Conservation (phyloP, 2,797 vertebrate species). For the Siniperca scherzeri region DNA sequence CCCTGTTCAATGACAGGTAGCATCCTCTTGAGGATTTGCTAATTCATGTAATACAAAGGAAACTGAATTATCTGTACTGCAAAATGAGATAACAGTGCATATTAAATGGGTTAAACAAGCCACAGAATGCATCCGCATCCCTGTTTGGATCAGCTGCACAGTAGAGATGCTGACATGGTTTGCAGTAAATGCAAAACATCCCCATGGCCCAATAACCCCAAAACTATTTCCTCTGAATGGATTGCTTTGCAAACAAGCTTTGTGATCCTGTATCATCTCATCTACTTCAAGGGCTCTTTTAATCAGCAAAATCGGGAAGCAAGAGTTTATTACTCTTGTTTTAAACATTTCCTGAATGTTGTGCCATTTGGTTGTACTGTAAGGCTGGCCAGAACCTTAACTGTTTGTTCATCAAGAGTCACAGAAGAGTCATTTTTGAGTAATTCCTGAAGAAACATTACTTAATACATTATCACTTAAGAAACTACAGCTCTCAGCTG, state of each 20-base stretch:
- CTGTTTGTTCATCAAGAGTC: background rate
- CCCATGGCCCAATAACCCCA: constrained; percentile 68
- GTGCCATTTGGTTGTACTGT: constrained; percentile 9
- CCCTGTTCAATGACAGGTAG: constrained; percentile 22
- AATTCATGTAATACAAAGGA: constrained; percentile 22
- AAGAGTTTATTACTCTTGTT: constrained; percentile 5
- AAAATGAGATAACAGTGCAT: constrained; percentile 31
- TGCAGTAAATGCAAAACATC: constrained; percentile 66
- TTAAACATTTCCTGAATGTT: constrained; percentile 8
- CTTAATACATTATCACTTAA: background rate
- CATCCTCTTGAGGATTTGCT: constrained; percentile 14
- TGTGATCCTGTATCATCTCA: constrained; percentile 34
- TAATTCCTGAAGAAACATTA: background rate
- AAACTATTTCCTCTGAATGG: constrained; percentile 68
- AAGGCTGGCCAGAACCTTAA: background rate
- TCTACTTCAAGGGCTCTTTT: constrained; percentile 34
- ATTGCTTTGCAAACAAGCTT: constrained; percentile 56
- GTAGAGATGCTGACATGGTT: constrained; percentile 61
- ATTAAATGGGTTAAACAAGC: constrained; percentile 58
- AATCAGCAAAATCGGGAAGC: constrained; percentile 25
- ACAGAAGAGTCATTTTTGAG: background rate
- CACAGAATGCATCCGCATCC: constrained; percentile 51
- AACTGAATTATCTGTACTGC: constrained; percentile 18
- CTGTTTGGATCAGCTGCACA: constrained; percentile 59
- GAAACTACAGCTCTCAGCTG: background rate